phyloP scores from a whole-genome alignment of 2,888 invertebrate genomes.

The Yponomeuta cagnagella region DNA sequence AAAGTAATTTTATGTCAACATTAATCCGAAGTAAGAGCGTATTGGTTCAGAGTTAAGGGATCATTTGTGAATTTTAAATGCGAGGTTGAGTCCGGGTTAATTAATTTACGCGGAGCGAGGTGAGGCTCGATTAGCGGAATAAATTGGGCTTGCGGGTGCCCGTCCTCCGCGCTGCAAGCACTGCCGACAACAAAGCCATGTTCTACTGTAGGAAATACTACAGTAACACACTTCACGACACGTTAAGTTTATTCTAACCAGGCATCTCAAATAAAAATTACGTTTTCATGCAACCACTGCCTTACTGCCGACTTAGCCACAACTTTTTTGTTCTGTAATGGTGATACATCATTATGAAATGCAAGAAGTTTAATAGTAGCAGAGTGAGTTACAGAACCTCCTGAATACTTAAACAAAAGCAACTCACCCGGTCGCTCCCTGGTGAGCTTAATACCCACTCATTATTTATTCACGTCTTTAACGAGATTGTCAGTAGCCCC shows the following conservation, averaged over 20 bases:
- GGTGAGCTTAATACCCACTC: slow-evolving; percentile 63
- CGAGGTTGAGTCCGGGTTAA: slow-evolving; percentile 58
- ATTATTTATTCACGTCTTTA: slow-evolving; percentile 74
- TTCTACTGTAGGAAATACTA: slow-evolving; percentile 18
- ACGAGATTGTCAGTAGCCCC: slow-evolving; percentile 68
- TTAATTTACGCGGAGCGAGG: slow-evolving; percentile 58
- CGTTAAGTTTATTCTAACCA: background rate
- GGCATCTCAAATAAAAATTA: too few species aligned
- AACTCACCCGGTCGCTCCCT: slow-evolving; percentile 40
- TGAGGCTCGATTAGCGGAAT: slow-evolving; percentile 65
- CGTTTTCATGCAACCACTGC: too few species aligned
- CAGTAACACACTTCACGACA: background rate
- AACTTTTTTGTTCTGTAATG: too few species aligned
- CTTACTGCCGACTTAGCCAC: too few species aligned
- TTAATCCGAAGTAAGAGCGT: slow-evolving; percentile 10
- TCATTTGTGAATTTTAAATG: slow-evolving; percentile 43
- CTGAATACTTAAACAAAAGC: slow-evolving; percentile 47
- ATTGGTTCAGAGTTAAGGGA: slow-evolving; percentile 17
- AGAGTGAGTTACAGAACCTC: background rate
- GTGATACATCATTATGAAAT: too few species aligned
- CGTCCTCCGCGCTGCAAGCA: slow-evolving; percentile 56
- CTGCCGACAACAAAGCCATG: slow-evolving; percentile 38
- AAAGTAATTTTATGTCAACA: background rate
- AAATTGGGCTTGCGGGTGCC: slow-evolving; percentile 58
- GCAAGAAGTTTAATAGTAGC: too few species aligned